Evolutionary conservation across 2,797 vertebrate genomes (phyloP), one percentile per base, ranked within the genome.

Genomic region (Melanitta fusca): DNA sequence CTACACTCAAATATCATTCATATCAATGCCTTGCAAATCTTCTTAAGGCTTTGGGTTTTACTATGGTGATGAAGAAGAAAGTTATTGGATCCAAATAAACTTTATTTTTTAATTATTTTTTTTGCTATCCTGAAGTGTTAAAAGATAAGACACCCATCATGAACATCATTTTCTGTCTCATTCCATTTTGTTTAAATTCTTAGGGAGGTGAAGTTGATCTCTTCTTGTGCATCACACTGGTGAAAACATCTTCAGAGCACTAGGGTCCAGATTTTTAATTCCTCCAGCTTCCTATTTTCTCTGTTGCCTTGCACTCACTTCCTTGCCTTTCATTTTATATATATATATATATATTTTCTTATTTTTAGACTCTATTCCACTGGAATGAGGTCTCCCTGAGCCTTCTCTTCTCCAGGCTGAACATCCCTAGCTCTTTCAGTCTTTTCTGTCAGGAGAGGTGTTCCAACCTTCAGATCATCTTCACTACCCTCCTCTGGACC

Each of bases 71-170:
- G 58, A 93, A 69, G 53, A 94, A 68, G 82, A 90, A 96, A 89
- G 68, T 51, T 88, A 24, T 91, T 95, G 56, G 25, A 54, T 91
- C 13, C 15, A 71, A 94, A 94, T 74, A 93, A 93, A n/a, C 6
- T 53, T n/a, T 75, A 13, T 8, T 74, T 89, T 12, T 22, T 49
- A 12, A 22, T 22, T 47, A 89, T 62, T 89, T 92, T 39, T 84
- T 2, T 73, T 68, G 11, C 3, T 69, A 70, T 5, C 5, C 36
- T 38, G 13, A 53, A 3, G 2, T 66, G 14, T 34, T 49, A 38
- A 65, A 77, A 85, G 43, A 21, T 16, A 77, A 85, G 7, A 75
- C 32, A 81, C 64, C 49, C 7, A 73, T 85, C 22, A 28, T 12
- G 17, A 88, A 45, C 10, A 68, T 8, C 10, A 8, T 75, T 62